Percentiles rank a stretch among this genome's conserved stretches.
phyloP scores from a whole-genome alignment of 2,888 invertebrate genomes.

The Agrotis clavis region DNA sequence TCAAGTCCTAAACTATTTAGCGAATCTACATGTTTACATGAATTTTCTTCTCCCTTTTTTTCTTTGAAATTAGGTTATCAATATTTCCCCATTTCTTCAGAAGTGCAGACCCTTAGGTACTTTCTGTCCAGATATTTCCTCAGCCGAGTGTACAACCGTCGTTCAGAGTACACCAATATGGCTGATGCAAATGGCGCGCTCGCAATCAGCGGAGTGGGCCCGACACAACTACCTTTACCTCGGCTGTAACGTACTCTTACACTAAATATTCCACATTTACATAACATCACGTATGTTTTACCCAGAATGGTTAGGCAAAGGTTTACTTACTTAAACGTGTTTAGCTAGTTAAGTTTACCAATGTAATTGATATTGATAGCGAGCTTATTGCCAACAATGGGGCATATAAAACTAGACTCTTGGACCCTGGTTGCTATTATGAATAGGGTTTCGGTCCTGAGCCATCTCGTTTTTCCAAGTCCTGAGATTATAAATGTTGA shows the following conservation, averaged over 20 bases:
- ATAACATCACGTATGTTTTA: not conserved
- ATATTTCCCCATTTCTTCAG: too few relatives aligned
- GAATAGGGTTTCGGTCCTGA: too few relatives aligned
- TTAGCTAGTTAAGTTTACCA: not conserved
- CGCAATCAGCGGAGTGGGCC: constrained; percentile 85
- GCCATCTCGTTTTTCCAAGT: too few relatives aligned
- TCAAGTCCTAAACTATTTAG: too few relatives aligned
- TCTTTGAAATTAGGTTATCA: too few relatives aligned
- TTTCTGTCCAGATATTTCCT: not conserved
- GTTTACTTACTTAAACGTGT: not conserved
- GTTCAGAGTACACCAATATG: constrained; percentile 71
- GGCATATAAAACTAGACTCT: too few relatives aligned
- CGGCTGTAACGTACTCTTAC: constrained; percentile 35
- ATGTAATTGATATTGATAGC: not conserved
- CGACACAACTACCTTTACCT: constrained; percentile 58
- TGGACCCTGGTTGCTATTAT: too few relatives aligned
- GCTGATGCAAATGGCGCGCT: constrained; percentile 81
- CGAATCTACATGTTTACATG: too few relatives aligned
- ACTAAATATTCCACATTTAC: constrained; percentile 48
- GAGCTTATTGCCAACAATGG: not conserved
- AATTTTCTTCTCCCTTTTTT: too few relatives aligned
- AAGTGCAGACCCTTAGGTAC: too few relatives aligned
- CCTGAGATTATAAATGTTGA: too few relatives aligned
- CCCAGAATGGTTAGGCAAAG: not conserved
- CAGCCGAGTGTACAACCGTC: constrained; percentile 63